Base-by-base conservation (phyloP, 1,140 invertebrate genomes). In the Aethina tumida region DNA sequence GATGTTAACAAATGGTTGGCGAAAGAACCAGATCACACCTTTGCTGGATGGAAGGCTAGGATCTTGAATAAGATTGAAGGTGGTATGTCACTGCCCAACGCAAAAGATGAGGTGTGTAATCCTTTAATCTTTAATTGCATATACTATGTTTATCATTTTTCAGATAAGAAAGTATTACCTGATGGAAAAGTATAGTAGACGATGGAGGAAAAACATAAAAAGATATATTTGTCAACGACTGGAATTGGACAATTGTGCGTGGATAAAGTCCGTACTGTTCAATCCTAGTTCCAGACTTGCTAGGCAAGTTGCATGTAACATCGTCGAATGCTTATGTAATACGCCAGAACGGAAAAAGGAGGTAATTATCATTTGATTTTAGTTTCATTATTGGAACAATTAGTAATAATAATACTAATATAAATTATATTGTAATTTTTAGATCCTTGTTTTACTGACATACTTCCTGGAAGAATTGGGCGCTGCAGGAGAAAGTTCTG, bases 251-350 rank as follows among this genome's bases (percentile, higher is more conserved):
- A 72, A 78, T 40, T 71, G 74, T 1, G 82, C 82, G 3, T 96
- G 92, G 92, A 66, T 96, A 5, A 80, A 86, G 41, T 81, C 82
- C 5, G 80, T 95, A 5, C 71, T 96, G 42, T 96, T 96, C 57
- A 93, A 92, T 63, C 77, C 84, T 1, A 89, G 86, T 56, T 95
- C 90, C 0, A 71, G 86, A 27, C 74, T 91, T 27, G 88, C 88
- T 0, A 71, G 93, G 17, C 81, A 90, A 58, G 81, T 92, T 10
- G 87, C 88, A 3, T 94, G 89, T 50, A 84, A 81, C 47, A 81
- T 96, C 66, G 73, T 94, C 0, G 84, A 89, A 56, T 79, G 80
- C 9, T 70, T 94, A 5, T 88, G 84, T 45, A 77, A 76, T 55
- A 76, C 74, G 24, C 76, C 73, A 24, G 75, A 78, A 41, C 60